phyloP scores from a whole-genome alignment of 2,113 vertebrate species.

The Myanophis thanlyinensis region DNA sequence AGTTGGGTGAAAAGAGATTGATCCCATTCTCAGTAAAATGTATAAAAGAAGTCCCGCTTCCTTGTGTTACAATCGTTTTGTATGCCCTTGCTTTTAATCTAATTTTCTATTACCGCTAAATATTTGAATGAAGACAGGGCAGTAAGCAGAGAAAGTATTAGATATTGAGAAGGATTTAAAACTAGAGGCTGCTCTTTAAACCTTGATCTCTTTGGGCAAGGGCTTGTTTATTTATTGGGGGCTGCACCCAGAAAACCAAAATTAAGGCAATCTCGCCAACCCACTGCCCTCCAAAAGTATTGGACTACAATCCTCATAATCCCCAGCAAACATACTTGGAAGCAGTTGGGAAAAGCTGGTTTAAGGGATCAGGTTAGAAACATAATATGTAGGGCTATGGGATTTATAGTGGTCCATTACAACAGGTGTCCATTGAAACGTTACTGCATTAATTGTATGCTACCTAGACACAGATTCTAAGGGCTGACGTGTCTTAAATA shows the following conservation, averaged over 20 bases:
- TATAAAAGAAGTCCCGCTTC: conserved; percentile 14
- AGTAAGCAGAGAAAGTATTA: not conserved
- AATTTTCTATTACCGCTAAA: not conserved
- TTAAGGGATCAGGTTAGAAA: not conserved
- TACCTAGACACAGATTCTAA: not conserved
- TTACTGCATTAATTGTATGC: not conserved
- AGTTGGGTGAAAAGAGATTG: not conserved
- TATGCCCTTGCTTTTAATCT: not conserved
- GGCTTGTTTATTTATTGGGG: not conserved
- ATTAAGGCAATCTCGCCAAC: not conserved
- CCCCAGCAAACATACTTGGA: not conserved
- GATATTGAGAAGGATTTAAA: not conserved
- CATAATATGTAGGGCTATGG: not conserved
- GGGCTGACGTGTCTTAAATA: not conserved
- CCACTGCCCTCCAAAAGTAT: not conserved
- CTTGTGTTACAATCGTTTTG: not conserved
- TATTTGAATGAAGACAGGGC: not conserved
- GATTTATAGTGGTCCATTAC: not conserved
- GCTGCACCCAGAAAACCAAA: not conserved
- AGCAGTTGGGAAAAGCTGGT: not conserved
- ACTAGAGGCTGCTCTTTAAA: not conserved
- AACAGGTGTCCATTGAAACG: not conserved
- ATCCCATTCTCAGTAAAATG: not conserved
- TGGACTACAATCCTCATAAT: not conserved
- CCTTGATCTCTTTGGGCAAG: not conserved